Evolutionary conservation across 2,888 invertebrate genomes (phyloP), one percentile per base, ranked within the genome.

Genomic region (Tenthredo livida): DNA sequence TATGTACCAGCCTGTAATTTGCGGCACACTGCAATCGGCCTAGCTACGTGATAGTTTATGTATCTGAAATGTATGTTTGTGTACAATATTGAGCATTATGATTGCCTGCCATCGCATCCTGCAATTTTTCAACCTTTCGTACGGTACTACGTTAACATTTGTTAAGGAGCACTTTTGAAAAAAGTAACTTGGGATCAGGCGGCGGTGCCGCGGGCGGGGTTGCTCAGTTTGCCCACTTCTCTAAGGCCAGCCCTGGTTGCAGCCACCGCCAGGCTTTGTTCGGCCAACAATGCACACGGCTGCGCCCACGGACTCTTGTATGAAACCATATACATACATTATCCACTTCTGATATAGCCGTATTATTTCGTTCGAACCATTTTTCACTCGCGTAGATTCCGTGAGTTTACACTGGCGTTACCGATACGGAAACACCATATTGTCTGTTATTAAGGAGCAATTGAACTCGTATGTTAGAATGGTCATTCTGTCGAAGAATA

Each of bases 201-300:
- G 77, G 85, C 84, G 86, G 84, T 85, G 85, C 86, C 86, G 80
- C 86, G 84, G 87, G 86, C 87, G 85, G 84, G 84, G 84, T 40
- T 61, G 37, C 58, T 58, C 78, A 61, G 58, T 80, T 80, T 80
- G 40, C 80, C 80, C 80, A 80, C 61, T 80, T 80, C 61, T 80
- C 61, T 80, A 25, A 80, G 29, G 80, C 80, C 80, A 61, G 80
- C 80, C 80, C 80, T 83, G 70, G 29, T 83, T 84, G 86, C 85
- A 86, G 85, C 87, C 89, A 85, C 87, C 67, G 84, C 80, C 86
- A 85, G 87, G 90, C 90, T 91, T 91, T 91, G 92, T 92, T 91
- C 91, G 88, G 85, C 86, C 90, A 89, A 90, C 91, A 91, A 92
- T 92, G 89, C 89, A 86, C 88, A 86, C 88, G 88, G 86, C 87